These are phyloP conservation scores for Halichondria panicea DNA, from an alignment of 37 sponge, comb jelly and placozoan species.

Conservation along the genomic window DNA sequence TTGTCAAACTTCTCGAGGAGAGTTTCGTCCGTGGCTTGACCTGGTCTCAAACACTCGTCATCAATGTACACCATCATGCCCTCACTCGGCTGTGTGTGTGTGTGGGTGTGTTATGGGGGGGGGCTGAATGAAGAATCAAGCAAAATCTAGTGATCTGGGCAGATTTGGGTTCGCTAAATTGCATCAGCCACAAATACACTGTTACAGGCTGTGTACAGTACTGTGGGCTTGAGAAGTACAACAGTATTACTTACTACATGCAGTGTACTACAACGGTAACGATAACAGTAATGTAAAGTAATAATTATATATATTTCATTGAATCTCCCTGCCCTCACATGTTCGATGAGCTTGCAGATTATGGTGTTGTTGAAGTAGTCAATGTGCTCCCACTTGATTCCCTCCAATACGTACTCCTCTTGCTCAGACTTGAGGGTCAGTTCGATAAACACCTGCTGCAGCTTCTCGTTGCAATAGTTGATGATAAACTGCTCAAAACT, in stretches of 20 bases:
- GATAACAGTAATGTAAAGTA: too few species aligned
- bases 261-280: too few species aligned
- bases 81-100: slow-evolving; percentile 45
- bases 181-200: too few species aligned
- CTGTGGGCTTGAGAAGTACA: too few species aligned
- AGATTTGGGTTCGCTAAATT: too few species aligned
- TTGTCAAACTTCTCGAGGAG: slow-evolving; percentile 66
- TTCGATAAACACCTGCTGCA: slow-evolving; percentile 91
- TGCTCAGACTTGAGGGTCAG: slow-evolving; percentile 81
- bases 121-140: too few species aligned
- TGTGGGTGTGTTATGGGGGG: too few species aligned
- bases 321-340: too few species aligned
- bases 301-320: too few species aligned
- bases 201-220: too few species aligned
- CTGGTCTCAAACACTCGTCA: slow-evolving; percentile 89
- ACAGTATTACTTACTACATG: too few species aligned
- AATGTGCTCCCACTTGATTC: slow-evolving; percentile 78
- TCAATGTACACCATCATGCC: slow-evolving; percentile 81
- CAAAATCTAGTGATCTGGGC: too few species aligned
- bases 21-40: slow-evolving; percentile 72
- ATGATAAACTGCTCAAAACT: slow-evolving; percentile 92
- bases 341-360: slow-evolving; percentile 85
- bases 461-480: slow-evolving; percentile 94
- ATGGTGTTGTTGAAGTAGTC: slow-evolving; percentile 87
- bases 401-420: slow-evolving; percentile 79